Percentiles rank a stretch among this genome's conserved stretches.
These are phyloP conservation scores for Chymomyza amoena DNA, from an alignment of 2,888 invertebrate genomes.

Conservation along the genomic window DNA sequence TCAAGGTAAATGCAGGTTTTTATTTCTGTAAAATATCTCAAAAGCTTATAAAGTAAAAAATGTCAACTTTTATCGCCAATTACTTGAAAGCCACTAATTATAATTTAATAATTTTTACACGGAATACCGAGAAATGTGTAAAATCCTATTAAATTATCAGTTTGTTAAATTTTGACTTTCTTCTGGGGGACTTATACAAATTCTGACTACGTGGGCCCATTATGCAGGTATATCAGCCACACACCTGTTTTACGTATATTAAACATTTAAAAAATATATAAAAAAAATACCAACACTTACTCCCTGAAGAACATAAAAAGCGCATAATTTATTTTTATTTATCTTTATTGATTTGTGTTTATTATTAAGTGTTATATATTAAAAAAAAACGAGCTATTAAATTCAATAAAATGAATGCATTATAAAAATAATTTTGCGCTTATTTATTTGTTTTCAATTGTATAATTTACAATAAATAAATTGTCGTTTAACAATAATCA, in stretches of 20 bases:
- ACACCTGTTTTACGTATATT: background rate
- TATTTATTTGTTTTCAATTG: slow-evolving; percentile 11
- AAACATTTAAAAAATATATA: background rate
- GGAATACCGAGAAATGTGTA: too few species aligned
- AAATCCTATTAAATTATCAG: too few species aligned
- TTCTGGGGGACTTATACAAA: too few species aligned
- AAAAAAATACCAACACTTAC: background rate
- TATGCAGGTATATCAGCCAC: too few species aligned
- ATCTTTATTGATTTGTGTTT: background rate
- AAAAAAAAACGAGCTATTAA: background rate
- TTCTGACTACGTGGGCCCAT: too few species aligned
- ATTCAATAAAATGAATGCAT: background rate
- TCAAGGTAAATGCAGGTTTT: too few species aligned
- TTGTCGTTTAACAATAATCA: slow-evolving; percentile 55
- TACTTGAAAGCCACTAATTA: too few species aligned
- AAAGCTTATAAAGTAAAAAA: too few species aligned
- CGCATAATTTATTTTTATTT: background rate
- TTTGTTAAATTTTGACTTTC: too few species aligned
- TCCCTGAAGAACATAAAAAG: background rate
- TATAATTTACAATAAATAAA: slow-evolving; percentile 35
- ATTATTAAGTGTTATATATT: background rate
- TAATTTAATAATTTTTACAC: too few species aligned
- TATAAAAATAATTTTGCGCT: slow-evolving; percentile 6
- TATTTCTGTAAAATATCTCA: too few species aligned
- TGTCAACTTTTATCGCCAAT: too few species aligned